A percentile compares a stretch with the other conserved stretches of the same genome.
These are phyloP conservation scores for Pseudorasbora parva DNA, from an alignment of 2,113 vertebrate genomes.

Conservation along the genomic window DNA sequence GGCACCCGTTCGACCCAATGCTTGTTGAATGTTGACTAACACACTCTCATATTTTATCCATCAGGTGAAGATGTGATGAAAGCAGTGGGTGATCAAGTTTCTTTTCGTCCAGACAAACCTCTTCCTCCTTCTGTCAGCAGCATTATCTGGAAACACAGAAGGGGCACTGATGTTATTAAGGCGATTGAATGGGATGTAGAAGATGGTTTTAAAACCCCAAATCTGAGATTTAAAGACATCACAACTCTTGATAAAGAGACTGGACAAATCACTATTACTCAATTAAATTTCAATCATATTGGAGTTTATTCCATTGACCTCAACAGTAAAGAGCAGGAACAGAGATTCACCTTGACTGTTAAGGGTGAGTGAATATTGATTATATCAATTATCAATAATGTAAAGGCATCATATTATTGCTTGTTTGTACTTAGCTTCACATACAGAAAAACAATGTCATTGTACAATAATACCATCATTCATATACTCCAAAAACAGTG, in stretches of 20 bases:
- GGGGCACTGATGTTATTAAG: accelerated
- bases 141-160: background rate
- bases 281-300: accelerated
- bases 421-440: too few relatives aligned
- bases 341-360: background rate
- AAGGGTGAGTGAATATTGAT: background rate
- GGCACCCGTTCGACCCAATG: too few relatives aligned
- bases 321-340: background rate
- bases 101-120: background rate
- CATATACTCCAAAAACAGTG: too few relatives aligned
- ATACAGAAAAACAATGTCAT: too few relatives aligned
- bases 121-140: background rate
- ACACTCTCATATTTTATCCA: background rate
- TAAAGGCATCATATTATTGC: too few relatives aligned
- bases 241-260: background rate
- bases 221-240: background rate
- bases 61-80: background rate
- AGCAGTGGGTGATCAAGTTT: background rate
- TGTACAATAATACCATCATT: too few relatives aligned
- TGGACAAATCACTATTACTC: background rate
- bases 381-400: too few relatives aligned
- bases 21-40: background rate
- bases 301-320: background rate
- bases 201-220: accelerated
- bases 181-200: background rate